phyloP scores from a whole-genome alignment of 2,888 invertebrate species.

The Melinopterus prodromus region DNA sequence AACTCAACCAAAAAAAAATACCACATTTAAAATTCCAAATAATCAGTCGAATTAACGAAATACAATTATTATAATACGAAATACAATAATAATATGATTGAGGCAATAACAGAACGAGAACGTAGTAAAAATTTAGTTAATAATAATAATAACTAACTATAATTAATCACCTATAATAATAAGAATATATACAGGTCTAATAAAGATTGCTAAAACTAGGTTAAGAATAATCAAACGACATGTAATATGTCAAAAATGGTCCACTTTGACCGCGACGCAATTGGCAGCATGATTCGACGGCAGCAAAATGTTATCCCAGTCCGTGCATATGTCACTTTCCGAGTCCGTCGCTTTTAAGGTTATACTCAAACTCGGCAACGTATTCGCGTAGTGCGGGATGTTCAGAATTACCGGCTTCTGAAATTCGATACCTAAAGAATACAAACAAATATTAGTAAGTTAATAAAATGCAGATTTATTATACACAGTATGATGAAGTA shows the following conservation, averaged over 20 bases:
- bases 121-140: not conserved
- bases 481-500: too few relatives aligned
- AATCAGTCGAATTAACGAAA: not conserved
- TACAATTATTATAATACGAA: not conserved
- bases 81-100: constrained; percentile 4
- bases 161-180: not conserved
- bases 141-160: not conserved
- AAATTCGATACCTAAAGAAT: constrained; percentile 75
- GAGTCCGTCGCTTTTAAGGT: constrained; percentile 84
- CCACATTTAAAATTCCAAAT: not conserved
- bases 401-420: constrained; percentile 88
- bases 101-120: not conserved
- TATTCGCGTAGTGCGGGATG: constrained; percentile 87
- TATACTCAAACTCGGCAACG: constrained; percentile 77
- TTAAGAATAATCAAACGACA: not conserved
- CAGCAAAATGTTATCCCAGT: constrained; percentile 85
- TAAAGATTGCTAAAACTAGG: not conserved
- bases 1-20: not conserved
- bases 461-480: constrained; percentile 9
- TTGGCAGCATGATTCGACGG: constrained; percentile 86
- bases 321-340: constrained; percentile 83
- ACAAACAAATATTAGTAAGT: constrained; percentile 5
- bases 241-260: constrained; percentile 75
- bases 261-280: constrained; percentile 89
- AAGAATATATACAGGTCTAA: not conserved